phyloP scores from a whole-genome alignment of 2,888 invertebrate genomes.

The Lasioglossum leucozonium region DNA sequence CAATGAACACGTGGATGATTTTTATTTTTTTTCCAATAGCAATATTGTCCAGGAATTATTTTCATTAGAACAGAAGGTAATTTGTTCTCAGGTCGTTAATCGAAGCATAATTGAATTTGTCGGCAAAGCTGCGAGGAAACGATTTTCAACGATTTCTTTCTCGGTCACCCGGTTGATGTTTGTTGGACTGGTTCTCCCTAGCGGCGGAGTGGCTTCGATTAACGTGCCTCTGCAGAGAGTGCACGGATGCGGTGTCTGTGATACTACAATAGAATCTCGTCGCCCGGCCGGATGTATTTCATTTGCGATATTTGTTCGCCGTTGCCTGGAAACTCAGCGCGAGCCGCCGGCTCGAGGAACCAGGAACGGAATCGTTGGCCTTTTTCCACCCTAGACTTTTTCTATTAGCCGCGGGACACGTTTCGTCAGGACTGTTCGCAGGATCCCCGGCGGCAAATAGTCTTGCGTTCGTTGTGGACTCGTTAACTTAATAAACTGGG shows the following conservation, averaged over 20 bases:
- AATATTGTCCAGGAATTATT: no score
- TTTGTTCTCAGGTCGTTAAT: background rate
- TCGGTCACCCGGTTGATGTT: conserved; percentile 11
- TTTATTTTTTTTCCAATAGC: no score
- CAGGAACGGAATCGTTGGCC: background rate
- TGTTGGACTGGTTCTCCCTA: conserved; percentile 16
- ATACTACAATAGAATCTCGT: conserved; percentile 42
- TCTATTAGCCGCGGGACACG: background rate
- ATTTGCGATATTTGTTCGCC: conserved; percentile 36
- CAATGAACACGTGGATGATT: no score
- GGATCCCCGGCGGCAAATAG: background rate
- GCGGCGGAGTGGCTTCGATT: conserved; percentile 46
- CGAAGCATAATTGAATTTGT: background rate
- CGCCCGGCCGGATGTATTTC: conserved; percentile 35
- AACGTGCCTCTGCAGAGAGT: conserved; percentile 35
- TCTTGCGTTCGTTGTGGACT: background rate
- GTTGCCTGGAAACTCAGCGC: background rate
- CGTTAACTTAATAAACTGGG: no score
- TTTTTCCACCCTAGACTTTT: background rate
- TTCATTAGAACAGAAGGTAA: background rate
- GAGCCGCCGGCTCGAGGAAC: background rate
- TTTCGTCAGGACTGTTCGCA: background rate
- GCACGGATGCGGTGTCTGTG: conserved; percentile 30
- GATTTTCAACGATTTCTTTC: background rate
- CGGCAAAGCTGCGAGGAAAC: background rate